Evolutionary conservation across 2,113 vertebrate genomes (phyloP).

Genomic region (Ellobius talpinus): DNA sequence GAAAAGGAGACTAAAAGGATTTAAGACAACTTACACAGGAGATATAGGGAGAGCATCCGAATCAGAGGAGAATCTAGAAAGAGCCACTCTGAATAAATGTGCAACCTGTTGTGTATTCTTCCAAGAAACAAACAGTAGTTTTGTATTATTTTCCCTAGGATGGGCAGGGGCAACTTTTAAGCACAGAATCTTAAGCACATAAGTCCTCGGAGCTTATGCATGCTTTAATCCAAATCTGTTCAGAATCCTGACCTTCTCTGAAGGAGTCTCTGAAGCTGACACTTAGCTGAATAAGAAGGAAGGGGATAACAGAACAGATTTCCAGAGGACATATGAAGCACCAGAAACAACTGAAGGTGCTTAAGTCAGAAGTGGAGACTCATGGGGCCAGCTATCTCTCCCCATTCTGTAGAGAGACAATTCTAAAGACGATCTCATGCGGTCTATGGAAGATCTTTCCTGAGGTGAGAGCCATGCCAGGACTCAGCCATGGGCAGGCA

Average conservation of each 20-base stretch:
- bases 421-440: neutral
- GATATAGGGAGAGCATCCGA: neutral
- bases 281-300: neutral
- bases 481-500: neutral
- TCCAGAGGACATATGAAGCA: neutral
- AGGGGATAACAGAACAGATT: neutral
- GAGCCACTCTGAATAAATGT: neutral
- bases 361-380: neutral
- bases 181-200: neutral
- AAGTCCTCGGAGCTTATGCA: neutral
- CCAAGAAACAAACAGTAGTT: neutral
- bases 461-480: neutral
- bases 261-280: neutral
- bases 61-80: slow-evolving; percentile 22
- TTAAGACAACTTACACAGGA: neutral
- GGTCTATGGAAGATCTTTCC: neutral
- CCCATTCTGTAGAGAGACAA: neutral
- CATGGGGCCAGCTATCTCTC: too few relatives aligned
- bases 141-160: neutral
- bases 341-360: neutral
- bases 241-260: neutral
- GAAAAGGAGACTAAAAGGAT: neutral
- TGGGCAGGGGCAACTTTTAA: neutral
- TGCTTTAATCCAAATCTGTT: neutral
- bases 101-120: neutral